These are phyloP conservation scores for Nasua narica DNA, from an alignment of 2,797 vertebrate species.

Conservation along the genomic window DNA sequence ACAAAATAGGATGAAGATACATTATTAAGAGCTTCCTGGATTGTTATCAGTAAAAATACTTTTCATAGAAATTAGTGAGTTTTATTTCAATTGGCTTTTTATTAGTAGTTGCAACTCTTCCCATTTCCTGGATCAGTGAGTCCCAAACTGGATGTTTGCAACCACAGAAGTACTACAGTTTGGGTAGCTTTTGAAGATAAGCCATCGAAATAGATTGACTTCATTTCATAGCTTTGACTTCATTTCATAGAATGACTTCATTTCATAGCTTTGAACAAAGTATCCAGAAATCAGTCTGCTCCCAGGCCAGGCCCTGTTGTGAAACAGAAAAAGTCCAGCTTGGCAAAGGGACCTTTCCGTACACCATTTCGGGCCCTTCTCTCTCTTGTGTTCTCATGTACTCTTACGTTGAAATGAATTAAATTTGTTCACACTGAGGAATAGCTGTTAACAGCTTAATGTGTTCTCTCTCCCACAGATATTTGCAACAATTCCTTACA, in stretches of 20 bases:
- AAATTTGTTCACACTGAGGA: background rate
- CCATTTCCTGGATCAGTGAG: background rate
- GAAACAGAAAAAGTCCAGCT: background rate
- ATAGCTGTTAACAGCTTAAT: background rate
- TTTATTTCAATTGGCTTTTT: slow-evolving; percentile 19
- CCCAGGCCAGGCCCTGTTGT: background rate
- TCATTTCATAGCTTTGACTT: background rate
- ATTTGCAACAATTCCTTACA: background rate
- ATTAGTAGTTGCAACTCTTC: background rate
- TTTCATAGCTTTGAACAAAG: background rate
- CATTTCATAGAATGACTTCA: background rate
- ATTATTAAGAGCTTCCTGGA: background rate
- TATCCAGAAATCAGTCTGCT: background rate
- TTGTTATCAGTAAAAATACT: background rate
- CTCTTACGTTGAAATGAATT: background rate
- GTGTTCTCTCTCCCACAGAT: background rate
- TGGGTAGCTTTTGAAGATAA: background rate
- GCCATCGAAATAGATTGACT: background rate
- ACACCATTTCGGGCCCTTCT: background rate
- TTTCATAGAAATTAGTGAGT: background rate
- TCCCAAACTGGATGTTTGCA: background rate
- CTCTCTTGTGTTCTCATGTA: background rate
- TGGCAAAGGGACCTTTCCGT: background rate
- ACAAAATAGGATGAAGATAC: background rate
- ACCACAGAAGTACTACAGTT: background rate